These are phyloP conservation scores for Alosa sapidissima DNA, from an alignment of 2,797 vertebrate species.

Conservation along the genomic window DNA sequence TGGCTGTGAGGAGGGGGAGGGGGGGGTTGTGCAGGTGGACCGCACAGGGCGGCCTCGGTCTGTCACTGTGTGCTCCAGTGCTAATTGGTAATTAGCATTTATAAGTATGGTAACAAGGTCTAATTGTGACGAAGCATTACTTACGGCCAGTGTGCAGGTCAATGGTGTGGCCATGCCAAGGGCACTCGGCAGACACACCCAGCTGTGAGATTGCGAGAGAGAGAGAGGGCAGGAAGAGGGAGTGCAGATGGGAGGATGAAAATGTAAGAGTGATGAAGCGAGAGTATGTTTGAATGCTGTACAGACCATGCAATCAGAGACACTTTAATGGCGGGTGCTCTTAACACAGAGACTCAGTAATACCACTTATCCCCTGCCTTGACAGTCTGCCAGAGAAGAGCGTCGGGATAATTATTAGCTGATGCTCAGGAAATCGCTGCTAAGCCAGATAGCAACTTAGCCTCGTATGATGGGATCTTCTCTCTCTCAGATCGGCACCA, in stretches of 20 bases:
- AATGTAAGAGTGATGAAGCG: background rate
- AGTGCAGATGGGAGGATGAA: background rate
- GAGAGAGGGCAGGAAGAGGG: no score
- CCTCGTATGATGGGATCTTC: slow-evolving; percentile 29
- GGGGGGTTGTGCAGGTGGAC: background rate
- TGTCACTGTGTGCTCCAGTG: background rate
- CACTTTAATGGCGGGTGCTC: slow-evolving; percentile 1
- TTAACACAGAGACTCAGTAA: background rate
- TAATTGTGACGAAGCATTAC: background rate
- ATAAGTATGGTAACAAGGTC: background rate
- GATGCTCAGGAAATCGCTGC: background rate
- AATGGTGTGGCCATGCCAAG: background rate
- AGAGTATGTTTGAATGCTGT: background rate
- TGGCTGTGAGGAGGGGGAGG: no score
- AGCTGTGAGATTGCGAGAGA: background rate
- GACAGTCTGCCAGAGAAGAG: background rate
- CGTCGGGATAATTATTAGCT: background rate
- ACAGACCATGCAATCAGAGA: background rate
- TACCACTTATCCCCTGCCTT: slow-evolving; percentile 1
- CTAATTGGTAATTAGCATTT: background rate
- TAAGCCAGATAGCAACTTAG: slow-evolving; percentile 7
- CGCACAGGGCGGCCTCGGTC: no score
- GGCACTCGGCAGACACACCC: background rate
- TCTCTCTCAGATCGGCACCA: slow-evolving; percentile 35
- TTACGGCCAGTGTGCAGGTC: background rate